Conservation (phyloP, 1,140 invertebrate genomes). For the Diprion similis region DNA sequence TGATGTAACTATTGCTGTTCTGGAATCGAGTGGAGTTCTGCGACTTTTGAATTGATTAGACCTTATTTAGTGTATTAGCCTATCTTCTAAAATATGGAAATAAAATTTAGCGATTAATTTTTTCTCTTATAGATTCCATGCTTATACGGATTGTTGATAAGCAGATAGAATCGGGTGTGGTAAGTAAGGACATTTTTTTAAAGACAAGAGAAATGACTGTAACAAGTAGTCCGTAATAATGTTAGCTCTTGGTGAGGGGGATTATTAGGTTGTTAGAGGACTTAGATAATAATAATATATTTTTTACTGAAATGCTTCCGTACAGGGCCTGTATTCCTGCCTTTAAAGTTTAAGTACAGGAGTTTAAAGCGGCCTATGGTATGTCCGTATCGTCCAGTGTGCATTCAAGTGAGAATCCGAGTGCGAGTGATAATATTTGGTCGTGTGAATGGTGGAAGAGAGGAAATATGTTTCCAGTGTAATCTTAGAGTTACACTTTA, state of each 20-base stretch:
- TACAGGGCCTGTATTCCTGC: conserved; percentile 36
- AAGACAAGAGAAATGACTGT: conserved; percentile 39
- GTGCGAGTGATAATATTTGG: conserved; percentile 47
- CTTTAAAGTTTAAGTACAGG: conserved; percentile 39
- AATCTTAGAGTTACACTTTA: conserved; percentile 17
- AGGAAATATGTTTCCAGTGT: conserved; percentile 32
- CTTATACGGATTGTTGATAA: conserved; percentile 31
- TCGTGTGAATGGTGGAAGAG: conserved; percentile 29
- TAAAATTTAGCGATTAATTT: not conserved
- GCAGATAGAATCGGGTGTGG: conserved; percentile 26
- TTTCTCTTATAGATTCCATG: conserved; percentile 15
- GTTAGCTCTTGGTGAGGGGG: conserved; percentile 58
- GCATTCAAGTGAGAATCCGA: conserved; percentile 41
- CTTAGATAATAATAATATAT: conserved; percentile 38
- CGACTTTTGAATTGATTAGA: conserved; percentile 22
- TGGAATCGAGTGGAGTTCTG: not conserved
- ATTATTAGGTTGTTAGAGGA: conserved; percentile 38
- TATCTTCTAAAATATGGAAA: not conserved
- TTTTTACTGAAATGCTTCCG: conserved; percentile 53
- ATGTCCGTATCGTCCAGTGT: conserved; percentile 47
- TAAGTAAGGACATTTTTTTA: conserved; percentile 32
- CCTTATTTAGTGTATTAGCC: conserved; percentile 2
- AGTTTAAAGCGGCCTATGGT: conserved; percentile 48
- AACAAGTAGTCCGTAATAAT: conserved; percentile 47
- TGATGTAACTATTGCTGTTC: not conserved